A percentile compares a stretch with the other conserved stretches of the same genome.
Conservation (phyloP, 2,797 vertebrate species). For the Gallinago nigripennis region DNA sequence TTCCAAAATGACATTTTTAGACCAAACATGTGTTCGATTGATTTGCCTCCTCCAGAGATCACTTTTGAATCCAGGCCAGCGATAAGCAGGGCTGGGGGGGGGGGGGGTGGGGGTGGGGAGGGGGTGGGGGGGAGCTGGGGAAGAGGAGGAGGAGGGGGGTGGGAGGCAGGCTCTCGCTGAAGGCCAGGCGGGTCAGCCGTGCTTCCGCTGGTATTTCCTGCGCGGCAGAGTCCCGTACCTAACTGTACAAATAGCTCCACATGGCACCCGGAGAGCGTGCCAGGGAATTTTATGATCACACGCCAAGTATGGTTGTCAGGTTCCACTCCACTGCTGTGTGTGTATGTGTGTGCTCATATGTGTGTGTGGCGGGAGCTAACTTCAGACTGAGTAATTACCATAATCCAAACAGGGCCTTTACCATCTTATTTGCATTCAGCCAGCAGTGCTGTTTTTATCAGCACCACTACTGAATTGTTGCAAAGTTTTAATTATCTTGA, state of each 20-base stretch:
- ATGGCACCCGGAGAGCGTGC: conserved; percentile 67
- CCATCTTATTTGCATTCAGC: conserved; percentile 77
- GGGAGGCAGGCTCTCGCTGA: conserved; percentile 38
- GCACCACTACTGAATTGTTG: conserved; percentile 63
- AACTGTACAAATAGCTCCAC: conserved; percentile 76
- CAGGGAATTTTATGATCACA: conserved; percentile 73
- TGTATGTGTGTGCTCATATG: conserved; percentile 70
- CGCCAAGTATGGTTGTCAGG: conserved; percentile 82
- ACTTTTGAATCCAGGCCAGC: conserved; percentile 66
- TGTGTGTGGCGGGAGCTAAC: conserved; percentile 81
- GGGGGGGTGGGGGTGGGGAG: no score
- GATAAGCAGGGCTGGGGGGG: neutral
- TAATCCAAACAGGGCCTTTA: conserved; percentile 77
- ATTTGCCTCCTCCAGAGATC: conserved; percentile 73
- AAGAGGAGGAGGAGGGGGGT: neutral
- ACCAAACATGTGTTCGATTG: conserved; percentile 73
- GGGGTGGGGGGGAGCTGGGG: neutral
- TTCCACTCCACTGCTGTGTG: conserved; percentile 76
- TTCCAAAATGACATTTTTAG: conserved; percentile 74
- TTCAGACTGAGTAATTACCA: conserved; percentile 86
- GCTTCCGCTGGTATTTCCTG: conserved; percentile 74
- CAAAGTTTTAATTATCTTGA: conserved; percentile 68
- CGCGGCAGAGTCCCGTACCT: conserved; percentile 57
- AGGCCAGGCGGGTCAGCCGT: conserved; percentile 61
- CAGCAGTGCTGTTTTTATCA: conserved; percentile 79